Percentiles rank a stretch among this genome's conserved stretches.
phyloP scores from a whole-genome alignment of 2,888 invertebrate genomes.

The Lasioglossum oenotherae region DNA sequence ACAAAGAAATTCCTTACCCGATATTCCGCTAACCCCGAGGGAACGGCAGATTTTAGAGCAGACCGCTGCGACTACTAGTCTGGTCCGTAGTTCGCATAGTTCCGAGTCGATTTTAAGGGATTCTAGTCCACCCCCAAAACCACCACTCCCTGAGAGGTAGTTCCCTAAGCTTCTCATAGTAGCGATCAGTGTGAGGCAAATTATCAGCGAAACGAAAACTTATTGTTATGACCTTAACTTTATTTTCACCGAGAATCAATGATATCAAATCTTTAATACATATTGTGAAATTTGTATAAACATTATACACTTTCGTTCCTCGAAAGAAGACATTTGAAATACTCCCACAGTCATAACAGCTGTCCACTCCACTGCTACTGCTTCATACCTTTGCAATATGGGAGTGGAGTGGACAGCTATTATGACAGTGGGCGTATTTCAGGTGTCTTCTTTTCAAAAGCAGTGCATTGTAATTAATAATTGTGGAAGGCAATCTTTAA shows the following conservation, averaged over 20 bases:
- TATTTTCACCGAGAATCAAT: neutral
- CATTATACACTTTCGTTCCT: neutral
- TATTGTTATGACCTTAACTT: too few relatives aligned
- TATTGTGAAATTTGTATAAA: too few relatives aligned
- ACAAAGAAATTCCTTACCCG: conserved; percentile 90
- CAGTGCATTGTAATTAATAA: too few relatives aligned
- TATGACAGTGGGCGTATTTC: too few relatives aligned
- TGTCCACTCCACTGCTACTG: too few relatives aligned
- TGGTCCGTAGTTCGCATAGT: conserved; percentile 92
- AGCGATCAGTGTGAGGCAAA: conserved; percentile 8
- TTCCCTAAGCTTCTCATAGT: conserved; percentile 50
- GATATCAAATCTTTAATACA: neutral
- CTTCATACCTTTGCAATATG: too few relatives aligned
- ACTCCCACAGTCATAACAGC: too few relatives aligned
- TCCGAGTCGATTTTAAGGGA: conserved; percentile 92
- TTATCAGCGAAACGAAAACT: neutral
- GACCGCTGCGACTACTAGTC: conserved; percentile 85
- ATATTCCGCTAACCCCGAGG: conserved; percentile 93
- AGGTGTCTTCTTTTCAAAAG: too few relatives aligned
- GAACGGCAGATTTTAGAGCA: conserved; percentile 89
- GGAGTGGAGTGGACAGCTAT: too few relatives aligned
- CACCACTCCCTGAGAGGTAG: conserved; percentile 93
- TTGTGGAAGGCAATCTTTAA: too few relatives aligned
- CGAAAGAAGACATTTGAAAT: too few relatives aligned
- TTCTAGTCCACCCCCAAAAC: conserved; percentile 92